Conservation (phyloP, 2,888 invertebrate species). For the Epirrhoe tristata region DNA sequence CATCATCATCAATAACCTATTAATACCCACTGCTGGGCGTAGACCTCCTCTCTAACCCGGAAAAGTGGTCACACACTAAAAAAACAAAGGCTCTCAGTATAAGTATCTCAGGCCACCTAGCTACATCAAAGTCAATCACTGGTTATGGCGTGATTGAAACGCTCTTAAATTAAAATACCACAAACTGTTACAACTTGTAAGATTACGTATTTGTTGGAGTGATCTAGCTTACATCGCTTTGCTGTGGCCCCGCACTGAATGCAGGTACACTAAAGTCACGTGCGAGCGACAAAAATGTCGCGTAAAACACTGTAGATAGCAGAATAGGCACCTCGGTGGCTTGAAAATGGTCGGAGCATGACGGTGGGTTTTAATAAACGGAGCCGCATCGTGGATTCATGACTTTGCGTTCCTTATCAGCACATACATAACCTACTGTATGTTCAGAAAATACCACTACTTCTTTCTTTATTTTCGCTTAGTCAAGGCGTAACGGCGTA, state of each 20-base stretch:
- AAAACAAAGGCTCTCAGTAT: too few relatives aligned
- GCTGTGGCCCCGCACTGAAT: conserved; percentile 26
- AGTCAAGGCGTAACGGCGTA: not conserved
- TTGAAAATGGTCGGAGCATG: conserved; percentile 39
- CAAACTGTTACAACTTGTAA: not conserved
- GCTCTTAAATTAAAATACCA: too few relatives aligned
- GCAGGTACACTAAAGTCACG: conserved; percentile 51
- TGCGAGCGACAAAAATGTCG: conserved; percentile 46
- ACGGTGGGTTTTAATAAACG: conserved; percentile 41
- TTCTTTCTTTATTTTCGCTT: not conserved
- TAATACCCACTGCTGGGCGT: too few relatives aligned
- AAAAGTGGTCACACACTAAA: too few relatives aligned
- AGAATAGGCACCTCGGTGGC: conserved; percentile 33
- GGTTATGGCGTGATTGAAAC: too few relatives aligned
- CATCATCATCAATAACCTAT: too few relatives aligned
- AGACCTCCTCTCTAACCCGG: too few relatives aligned
- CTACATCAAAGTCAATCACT: too few relatives aligned
- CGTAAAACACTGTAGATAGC: conserved; percentile 43
- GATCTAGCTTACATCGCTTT: not conserved
- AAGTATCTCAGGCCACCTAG: too few relatives aligned
- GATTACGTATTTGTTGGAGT: not conserved
- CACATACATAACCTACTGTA: conserved; percentile 1
- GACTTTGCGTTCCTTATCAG: conserved; percentile 41
- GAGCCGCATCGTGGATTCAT: conserved; percentile 36
- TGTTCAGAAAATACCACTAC: conserved; percentile 6